Base-by-base conservation (phyloP, 2,888 invertebrate genomes). In the Falcaria lacertinaria region DNA sequence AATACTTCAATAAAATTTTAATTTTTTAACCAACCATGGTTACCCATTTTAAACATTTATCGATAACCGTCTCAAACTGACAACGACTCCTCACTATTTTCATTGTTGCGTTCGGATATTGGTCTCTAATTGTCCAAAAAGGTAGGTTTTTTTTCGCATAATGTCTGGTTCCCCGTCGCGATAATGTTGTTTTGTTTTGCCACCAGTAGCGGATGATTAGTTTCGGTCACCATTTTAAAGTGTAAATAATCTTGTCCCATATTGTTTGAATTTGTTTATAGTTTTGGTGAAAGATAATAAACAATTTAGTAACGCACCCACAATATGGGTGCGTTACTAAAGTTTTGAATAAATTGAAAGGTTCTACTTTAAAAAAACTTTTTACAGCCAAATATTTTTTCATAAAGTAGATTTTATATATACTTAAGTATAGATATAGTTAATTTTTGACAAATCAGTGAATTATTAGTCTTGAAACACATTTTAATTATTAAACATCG, bases 131-230 rank as follows among this genome's bases (percentile, higher is more conserved):
- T 86, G 82, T 82, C 69, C 77, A 83, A 86, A 79, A 76, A 74
- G 73, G 73, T 65, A 77, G 64, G 62, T 57, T 60, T 51, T 57
- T 50, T 45, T 57, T 55, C 14, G 22, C 57, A 71, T 77, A 77
- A 78, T 74, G 54, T 68, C 44, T 17, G 60, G 53, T 55, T 34
- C 47, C 85, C 86, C 74, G 82, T 80, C 72, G 86, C 14, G 73
- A 54, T 65, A 51, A 64, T 67, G 54, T 69, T 80, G 79, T 80
- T 74, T 37, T 71, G 67, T 73, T 58, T 57, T 49, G 74, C 73
- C 74, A 77, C 83, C 85, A 65, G 87, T 87, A 87, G 87, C 87
- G 74, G 77, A 85, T 86, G 62, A 87, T 88, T 87, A 74, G 85
- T 74, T 79, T 84, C 85, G 86, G 86, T 82, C 44, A 69, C 77